Base-by-base conservation (phyloP, 2,888 invertebrate species). In the Lasioglossum pauxillum region DNA sequence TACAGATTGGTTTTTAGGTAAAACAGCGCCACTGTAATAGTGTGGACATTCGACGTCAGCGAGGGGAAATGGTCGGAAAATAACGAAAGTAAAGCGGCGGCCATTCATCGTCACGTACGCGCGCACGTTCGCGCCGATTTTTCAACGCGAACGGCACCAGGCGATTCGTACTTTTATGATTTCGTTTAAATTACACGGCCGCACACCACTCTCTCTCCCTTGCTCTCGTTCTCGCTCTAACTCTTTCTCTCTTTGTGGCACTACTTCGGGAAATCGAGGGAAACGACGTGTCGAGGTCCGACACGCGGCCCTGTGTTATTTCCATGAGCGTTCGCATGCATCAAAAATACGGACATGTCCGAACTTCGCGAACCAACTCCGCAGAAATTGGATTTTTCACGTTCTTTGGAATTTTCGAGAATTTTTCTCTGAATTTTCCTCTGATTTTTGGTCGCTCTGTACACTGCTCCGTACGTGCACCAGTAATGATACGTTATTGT, bases 41-140 rank as follows among this genome's bases (percentile, higher is more conserved):
- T 80, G 84, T 76, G 90, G 87, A 90, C 86, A 83, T 89, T 90
- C 75, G 88, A 90, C 88, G 90, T 87, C 86, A 80, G 80, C 77
- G 76, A 85, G 87, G 81, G 87, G 19, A 90, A 91, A 91, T 88
- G 89, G 89, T 88, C 75, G 87, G 90, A 89, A 90, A 91, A 91
- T 91, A 89, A 88, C 88, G 88, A 91, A 91, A 89, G 89, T 88
- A 91, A 91, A 91, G 87, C 83, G 87, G 27, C 74, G 64, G 72
- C 87, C 80, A 89, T 90, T 85, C 83, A 86, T 89, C 84, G 82
- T 84, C 86, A 60, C 83, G 83, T 83, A 83, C 80, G 75, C 79
- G 73, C 82, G 79, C 80, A 80, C 64, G 46, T 78, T 85, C 83
- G 86, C 76, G 53, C 12, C 85, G 64, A 90, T 89, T 90, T 89